Evolutionary conservation across 1,140 invertebrate species (phyloP).

Genomic region (Papilio helenus): DNA sequence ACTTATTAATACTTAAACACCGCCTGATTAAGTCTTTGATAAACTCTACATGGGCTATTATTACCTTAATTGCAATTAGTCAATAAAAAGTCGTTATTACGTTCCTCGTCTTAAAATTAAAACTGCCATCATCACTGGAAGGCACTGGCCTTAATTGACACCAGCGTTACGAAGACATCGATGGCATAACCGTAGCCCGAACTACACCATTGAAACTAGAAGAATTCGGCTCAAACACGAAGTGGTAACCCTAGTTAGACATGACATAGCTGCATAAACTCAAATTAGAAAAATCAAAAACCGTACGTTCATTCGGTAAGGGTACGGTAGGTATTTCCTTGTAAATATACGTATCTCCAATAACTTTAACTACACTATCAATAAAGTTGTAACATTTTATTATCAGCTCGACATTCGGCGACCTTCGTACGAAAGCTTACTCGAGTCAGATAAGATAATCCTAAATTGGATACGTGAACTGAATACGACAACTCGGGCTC

Average conservation of each 20-base stretch:
- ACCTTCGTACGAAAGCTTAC: constrained; percentile 11
- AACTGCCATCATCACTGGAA: neutral
- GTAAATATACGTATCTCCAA: neutral
- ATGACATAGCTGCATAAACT: no score
- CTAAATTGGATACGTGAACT: constrained; percentile 32
- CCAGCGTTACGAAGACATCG: no score
- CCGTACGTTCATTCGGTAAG: neutral
- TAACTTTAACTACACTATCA: neutral
- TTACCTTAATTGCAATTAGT: neutral
- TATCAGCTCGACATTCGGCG: neutral
- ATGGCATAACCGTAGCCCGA: no score
- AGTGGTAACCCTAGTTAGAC: neutral
- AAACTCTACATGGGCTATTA: neutral
- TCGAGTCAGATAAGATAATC: constrained; percentile 27
- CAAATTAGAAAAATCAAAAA: neutral
- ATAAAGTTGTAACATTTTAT: neutral
- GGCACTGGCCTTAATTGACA: neutral
- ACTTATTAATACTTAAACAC: neutral
- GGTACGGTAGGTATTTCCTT: neutral
- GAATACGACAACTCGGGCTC: constrained; percentile 1
- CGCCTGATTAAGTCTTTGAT: neutral
- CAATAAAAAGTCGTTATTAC: no score
- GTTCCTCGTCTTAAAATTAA: no score
- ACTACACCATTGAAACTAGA: no score
- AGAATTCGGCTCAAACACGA: neutral